A percentile compares a stretch with the other conserved stretches of the same genome.
These are phyloP conservation scores for Scaptomyza graminum DNA, from an alignment of 1,140 invertebrate species.

Conservation along the genomic window DNA sequence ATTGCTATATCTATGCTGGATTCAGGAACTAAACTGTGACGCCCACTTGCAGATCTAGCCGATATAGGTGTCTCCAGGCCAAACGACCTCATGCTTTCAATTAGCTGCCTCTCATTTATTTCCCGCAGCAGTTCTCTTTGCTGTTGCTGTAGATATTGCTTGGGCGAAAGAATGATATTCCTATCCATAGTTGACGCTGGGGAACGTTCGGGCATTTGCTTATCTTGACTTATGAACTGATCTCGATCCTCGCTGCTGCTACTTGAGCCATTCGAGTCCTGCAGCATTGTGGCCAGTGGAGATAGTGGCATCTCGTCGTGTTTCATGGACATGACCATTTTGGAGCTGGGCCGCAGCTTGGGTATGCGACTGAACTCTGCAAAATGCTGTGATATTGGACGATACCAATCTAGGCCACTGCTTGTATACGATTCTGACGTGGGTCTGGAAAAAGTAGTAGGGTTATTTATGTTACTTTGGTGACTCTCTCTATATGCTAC, in stretches of 20 bases:
- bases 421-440: slow-evolving; percentile 64
- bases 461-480: too few relatives aligned
- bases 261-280: slow-evolving; percentile 79
- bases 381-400: slow-evolving; percentile 64
- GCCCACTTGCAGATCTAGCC: slow-evolving; percentile 29
- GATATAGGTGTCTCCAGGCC: slow-evolving; percentile 42
- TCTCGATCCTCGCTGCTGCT: slow-evolving; percentile 70
- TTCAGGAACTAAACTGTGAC: slow-evolving; percentile 26
- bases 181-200: slow-evolving; percentile 15
- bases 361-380: slow-evolving; percentile 81
- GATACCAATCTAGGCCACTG: slow-evolving; percentile 71
- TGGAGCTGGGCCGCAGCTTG: slow-evolving; percentile 75
- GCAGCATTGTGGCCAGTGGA: slow-evolving; percentile 76
- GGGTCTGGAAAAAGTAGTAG: slow-evolving; percentile 1
- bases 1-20: slow-evolving; percentile 33
- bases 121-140: slow-evolving; percentile 34
- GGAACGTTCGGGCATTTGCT: slow-evolving; percentile 16
- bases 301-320: slow-evolving; percentile 73
- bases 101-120: slow-evolving; percentile 23
- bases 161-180: slow-evolving; percentile 64
- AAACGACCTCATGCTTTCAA: slow-evolving; percentile 37
- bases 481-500: neutral
- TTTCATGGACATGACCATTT: slow-evolving; percentile 81
- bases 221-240: slow-evolving; percentile 7
- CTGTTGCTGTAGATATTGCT: slow-evolving; percentile 67